Evolutionary conservation across 2,888 invertebrate species (phyloP), one percentile per base, ranked within the genome.

Genomic region (Diogma glabrata): DNA sequence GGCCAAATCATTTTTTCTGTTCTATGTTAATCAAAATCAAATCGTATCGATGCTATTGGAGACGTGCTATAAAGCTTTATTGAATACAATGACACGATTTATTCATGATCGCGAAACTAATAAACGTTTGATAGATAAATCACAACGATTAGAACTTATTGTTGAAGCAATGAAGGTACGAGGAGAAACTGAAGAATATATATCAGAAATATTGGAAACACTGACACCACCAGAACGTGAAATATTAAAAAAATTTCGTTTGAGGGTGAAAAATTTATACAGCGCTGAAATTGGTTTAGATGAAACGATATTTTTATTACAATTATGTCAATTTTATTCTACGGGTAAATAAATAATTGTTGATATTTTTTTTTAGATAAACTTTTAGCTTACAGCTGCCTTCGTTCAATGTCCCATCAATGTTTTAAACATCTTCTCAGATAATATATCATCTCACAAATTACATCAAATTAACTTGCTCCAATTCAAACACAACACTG

Each of bases 141-240:
- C 89, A 60, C 83, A 88, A 58, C 77, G 89, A 63, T 81, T 92
- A 60, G 87, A 90, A 63, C 82, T 83, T 55, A 84, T 93, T 47
- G 78, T 84, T 53, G 81, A 84, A 63, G 82, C 84, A 53, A 82
- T 93, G 76, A 80, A 81, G 52, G 78, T 82, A 59, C 80, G 86
- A 55, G 84, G 84, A 0, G 87, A 87, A 58, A 78, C 85, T 1
- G 81, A 82, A 52, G 81, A 84, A 59, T 86, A 89, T 67, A 77
- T 90, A 53, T 76, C 80, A 52, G 92, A 93, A 84, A 83, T 89
- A 54, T 82, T 86, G 62, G 90, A 90, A 64, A 86, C 90, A 60
- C 78, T 93, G 52, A 89, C 92, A 0, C 89, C 89, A 0, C 86
- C 89, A 0, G 93, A 94, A 65, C 75, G 79, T 50, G 78, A 82